These are phyloP conservation scores for Agonopterix alstromeriana DNA, from an alignment of 2,888 invertebrate species.

Conservation along the genomic window DNA sequence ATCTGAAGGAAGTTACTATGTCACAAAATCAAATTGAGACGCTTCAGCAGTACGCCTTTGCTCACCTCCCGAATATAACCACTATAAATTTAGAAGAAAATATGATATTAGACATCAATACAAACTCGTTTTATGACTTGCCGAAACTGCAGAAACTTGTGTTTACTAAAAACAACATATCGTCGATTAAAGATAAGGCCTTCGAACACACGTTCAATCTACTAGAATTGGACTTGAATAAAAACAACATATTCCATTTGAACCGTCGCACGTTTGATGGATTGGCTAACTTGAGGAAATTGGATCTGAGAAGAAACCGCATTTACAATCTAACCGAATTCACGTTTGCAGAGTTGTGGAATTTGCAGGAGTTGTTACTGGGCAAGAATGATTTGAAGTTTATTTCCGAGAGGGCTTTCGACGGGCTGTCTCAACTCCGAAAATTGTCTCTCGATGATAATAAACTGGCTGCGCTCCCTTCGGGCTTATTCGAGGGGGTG, in stretches of 20 bases:
- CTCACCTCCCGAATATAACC: slow-evolving; percentile 82
- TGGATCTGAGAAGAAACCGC: slow-evolving; percentile 85
- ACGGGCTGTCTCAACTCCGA: slow-evolving; percentile 83
- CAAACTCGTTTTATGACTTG: slow-evolving; percentile 84
- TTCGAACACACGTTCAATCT: slow-evolving; percentile 85
- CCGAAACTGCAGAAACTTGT: slow-evolving; percentile 84
- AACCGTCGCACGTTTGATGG: slow-evolving; percentile 88
- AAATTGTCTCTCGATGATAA: slow-evolving; percentile 86
- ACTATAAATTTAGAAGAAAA: slow-evolving; percentile 85
- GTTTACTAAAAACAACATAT: slow-evolving; percentile 91
- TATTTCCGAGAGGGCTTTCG: slow-evolving; percentile 86
- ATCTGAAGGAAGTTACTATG: slow-evolving; percentile 80
- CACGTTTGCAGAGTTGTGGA: slow-evolving; percentile 87
- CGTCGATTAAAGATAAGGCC: slow-evolving; percentile 89
- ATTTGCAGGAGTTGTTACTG: slow-evolving; percentile 81
- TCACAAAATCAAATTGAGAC: slow-evolving; percentile 82
- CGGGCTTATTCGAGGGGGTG: slow-evolving; percentile 84
- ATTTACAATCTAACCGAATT: slow-evolving; percentile 87
- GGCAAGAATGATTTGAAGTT: slow-evolving; percentile 83
- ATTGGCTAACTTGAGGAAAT: slow-evolving; percentile 81
- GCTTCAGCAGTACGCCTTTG: slow-evolving; percentile 82
- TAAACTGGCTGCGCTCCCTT: slow-evolving; percentile 82
- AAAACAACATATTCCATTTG: slow-evolving; percentile 84
- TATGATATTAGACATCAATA: slow-evolving; percentile 83
- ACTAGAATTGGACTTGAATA: slow-evolving; percentile 87